These are phyloP conservation scores for Lindbergichthys nudifrons DNA, from an alignment of 2,797 vertebrate species.

Conservation along the genomic window DNA sequence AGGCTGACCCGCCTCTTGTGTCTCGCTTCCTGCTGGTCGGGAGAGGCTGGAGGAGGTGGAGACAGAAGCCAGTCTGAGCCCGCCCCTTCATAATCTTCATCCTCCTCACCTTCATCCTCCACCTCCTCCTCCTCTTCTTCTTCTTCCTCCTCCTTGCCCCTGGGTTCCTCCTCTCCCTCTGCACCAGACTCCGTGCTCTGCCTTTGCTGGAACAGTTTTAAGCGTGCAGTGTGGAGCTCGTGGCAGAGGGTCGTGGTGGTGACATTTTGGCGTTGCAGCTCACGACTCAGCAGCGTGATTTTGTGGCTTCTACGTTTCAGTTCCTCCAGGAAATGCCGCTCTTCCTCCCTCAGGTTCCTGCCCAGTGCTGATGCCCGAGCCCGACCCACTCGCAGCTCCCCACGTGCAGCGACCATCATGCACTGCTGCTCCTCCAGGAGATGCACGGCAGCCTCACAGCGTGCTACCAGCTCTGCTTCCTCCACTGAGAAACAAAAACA, in stretches of 20 bases:
- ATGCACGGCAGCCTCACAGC: conserved; percentile 85
- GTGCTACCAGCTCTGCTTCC: conserved; percentile 86
- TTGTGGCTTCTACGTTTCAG: conserved; percentile 93
- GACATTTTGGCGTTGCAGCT: conserved; percentile 92
- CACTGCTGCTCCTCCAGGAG: conserved; percentile 89
- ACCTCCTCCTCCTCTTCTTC: conserved; percentile 43
- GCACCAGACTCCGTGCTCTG: conserved; percentile 49
- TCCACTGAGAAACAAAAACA: conserved; percentile 68
- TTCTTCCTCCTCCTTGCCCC: conserved; percentile 28
- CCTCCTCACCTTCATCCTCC: conserved; percentile 41
- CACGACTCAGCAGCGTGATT: conserved; percentile 90
- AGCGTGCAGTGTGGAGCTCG: conserved; percentile 89
- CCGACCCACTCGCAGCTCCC: conserved; percentile 89
- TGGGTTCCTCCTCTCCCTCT: conserved; percentile 38
- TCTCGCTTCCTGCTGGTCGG: conserved; percentile 56
- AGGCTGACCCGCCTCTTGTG: conserved; percentile 58
- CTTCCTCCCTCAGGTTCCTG: conserved; percentile 89
- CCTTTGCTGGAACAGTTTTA: conserved; percentile 85
- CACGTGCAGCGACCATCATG: conserved; percentile 83
- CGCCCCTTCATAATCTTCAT: conserved; percentile 51
- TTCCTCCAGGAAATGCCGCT: conserved; percentile 93
- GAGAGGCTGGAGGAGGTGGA: conserved; percentile 71
- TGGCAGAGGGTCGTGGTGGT: conserved; percentile 90
- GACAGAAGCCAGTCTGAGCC: conserved; percentile 72
- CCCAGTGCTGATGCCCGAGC: conserved; percentile 89